Percentiles rank a stretch among this genome's conserved stretches.
Evolutionary conservation across 1,140 invertebrate genomes (phyloP).

Genomic region (Drosophila parabipectinata): DNA sequence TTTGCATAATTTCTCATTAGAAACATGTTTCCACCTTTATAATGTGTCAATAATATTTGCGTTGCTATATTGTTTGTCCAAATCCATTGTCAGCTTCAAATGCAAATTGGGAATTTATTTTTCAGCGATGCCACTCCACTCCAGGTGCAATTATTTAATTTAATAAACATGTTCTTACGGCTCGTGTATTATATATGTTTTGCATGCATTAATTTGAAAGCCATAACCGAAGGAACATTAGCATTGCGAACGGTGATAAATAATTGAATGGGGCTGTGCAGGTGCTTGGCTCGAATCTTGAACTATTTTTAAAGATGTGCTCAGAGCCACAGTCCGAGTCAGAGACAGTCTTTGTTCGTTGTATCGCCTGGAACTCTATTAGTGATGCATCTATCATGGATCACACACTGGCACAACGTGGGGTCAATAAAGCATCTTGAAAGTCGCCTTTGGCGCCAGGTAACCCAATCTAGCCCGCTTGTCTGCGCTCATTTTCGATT

Average conservation of each 20-base stretch:
- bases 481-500: conserved; percentile 26
- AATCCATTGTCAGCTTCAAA: conserved; percentile 58
- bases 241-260: conserved; percentile 49
- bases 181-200: conserved; percentile 51
- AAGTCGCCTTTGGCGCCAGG: conserved; percentile 36
- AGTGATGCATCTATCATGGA: conserved; percentile 65
- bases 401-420: conserved; percentile 18
- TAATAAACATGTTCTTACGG: conserved; percentile 69
- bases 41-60: conserved; percentile 77
- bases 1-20: conserved; percentile 79
- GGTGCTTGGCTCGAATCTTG: conserved; percentile 58
- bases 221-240: conserved; percentile 37
- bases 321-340: conserved; percentile 32
- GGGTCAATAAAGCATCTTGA: conserved; percentile 64
- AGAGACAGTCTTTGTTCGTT: conserved; percentile 21
- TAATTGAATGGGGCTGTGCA: conserved; percentile 48
- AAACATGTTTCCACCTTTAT: conserved; percentile 78
- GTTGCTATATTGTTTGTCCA: conserved; percentile 37
- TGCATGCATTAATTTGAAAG: conserved; percentile 63
- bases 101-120: conserved; percentile 49
- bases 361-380: conserved; percentile 40
- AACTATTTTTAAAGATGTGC: conserved; percentile 82
- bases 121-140: conserved; percentile 25
- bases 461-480: conserved; percentile 68
- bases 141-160: conserved; percentile 66